Percentiles rank a stretch among this genome's conserved stretches.
Conservation (phyloP, 1,140 invertebrate species). For the Theocolax elegans region DNA sequence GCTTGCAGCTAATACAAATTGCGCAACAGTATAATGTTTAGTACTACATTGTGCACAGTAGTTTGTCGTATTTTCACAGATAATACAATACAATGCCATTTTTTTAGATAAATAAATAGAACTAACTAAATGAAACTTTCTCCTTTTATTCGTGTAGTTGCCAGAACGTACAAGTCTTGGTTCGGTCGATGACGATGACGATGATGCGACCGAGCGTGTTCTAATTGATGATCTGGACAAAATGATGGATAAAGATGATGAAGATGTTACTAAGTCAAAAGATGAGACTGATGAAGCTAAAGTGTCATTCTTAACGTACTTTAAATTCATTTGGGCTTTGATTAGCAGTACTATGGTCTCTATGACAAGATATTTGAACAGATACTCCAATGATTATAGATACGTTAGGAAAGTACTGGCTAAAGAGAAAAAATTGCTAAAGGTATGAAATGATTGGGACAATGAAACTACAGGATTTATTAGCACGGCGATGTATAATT, state of each 20-base stretch:
- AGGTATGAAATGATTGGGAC: constrained; percentile 72
- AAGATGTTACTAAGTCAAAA: constrained; percentile 51
- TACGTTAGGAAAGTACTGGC: constrained; percentile 86
- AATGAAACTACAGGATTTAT: neutral
- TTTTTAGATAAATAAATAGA: neutral
- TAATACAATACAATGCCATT: neutral
- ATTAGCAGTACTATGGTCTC: constrained; percentile 86
- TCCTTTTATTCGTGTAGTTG: constrained; percentile 1
- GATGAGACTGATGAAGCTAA: constrained; percentile 53
- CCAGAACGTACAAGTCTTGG: constrained; percentile 22
- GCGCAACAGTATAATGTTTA: constrained; percentile 10
- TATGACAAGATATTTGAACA: constrained; percentile 87
- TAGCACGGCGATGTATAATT: no score
- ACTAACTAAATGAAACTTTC: neutral
- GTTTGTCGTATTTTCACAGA: neutral
- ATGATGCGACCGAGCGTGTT: constrained; percentile 24
- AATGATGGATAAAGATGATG: constrained; percentile 23
- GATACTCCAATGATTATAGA: constrained; percentile 91
- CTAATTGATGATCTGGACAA: constrained; percentile 15
- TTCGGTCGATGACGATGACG: constrained; percentile 45
- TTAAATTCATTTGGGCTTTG: constrained; percentile 76
- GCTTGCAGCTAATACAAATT: constrained; percentile 26
- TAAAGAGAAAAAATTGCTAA: constrained; percentile 85
- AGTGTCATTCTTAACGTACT: constrained; percentile 61
- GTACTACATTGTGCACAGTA: constrained; percentile 25